A percentile compares a stretch with the other conserved stretches of the same genome.
Evolutionary conservation across 2,113 vertebrate genomes (phyloP).

Genomic region (Corythaeola cristata): DNA sequence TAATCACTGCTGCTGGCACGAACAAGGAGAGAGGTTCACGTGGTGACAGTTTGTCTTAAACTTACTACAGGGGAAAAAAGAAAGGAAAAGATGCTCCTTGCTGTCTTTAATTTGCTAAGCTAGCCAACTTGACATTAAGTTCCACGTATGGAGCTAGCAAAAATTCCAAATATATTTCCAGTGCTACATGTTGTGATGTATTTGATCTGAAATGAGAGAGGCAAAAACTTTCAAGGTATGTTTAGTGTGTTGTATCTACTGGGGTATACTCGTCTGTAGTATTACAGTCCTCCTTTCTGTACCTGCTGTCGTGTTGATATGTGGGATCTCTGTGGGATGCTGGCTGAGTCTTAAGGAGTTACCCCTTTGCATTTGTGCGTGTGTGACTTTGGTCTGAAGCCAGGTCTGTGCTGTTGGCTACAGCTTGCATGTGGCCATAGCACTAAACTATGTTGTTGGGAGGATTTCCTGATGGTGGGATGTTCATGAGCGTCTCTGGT

Average conservation of each 20-base stretch:
- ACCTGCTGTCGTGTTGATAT: fast-evolving
- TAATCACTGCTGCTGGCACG: not conserved
- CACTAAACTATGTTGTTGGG: not conserved
- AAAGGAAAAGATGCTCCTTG: not conserved
- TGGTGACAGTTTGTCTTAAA: not conserved
- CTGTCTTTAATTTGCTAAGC: not conserved
- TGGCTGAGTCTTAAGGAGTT: not conserved
- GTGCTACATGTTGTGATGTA: not conserved
- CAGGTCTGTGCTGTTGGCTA: not conserved
- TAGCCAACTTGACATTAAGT: not conserved
- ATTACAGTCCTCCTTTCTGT: not conserved
- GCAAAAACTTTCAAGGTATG: not conserved
- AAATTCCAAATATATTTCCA: not conserved
- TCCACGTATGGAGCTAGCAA: not conserved
- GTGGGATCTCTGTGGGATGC: not conserved
- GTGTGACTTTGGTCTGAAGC: fast-evolving
- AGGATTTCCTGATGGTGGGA: not conserved
- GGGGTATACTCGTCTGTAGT: too few relatives aligned
- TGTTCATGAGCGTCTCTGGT: not conserved
- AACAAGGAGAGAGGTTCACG: not conserved
- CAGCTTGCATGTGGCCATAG: not conserved
- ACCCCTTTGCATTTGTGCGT: not conserved
- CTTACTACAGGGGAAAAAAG: not conserved
- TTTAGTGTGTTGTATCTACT: not conserved
- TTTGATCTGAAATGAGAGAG: not conserved